Evolutionary conservation across 2,888 invertebrate species (phyloP).

Genomic region (Ametastegia equiseti): DNA sequence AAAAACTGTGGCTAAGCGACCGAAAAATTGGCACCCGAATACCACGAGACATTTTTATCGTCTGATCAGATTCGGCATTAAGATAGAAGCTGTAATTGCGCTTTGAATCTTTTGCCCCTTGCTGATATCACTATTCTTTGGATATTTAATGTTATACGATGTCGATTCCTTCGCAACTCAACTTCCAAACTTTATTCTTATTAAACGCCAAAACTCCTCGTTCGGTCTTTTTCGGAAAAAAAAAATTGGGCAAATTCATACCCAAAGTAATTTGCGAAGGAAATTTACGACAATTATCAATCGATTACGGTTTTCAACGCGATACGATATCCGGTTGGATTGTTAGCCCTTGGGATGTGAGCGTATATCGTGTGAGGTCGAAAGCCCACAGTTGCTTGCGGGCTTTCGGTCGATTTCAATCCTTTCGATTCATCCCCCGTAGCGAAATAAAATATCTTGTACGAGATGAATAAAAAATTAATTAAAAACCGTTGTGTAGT

Average conservation of each 20-base stretch:
- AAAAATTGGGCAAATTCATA: too few relatives aligned
- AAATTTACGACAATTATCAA: too few relatives aligned
- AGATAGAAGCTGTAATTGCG: constrained; percentile 66
- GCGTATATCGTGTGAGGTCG: constrained; percentile 6
- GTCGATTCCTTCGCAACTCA: background rate
- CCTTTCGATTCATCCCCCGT: constrained; percentile 43
- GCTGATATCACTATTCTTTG: background rate
- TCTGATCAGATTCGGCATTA: constrained; percentile 59
- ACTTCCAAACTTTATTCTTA: background rate
- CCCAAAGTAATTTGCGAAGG: too few relatives aligned
- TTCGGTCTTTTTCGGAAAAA: too few relatives aligned
- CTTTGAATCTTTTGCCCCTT: constrained; percentile 64
- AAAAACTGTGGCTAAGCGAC: constrained; percentile 53
- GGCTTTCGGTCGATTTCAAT: constrained; percentile 10
- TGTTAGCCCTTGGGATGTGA: background rate
- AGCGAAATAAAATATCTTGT: constrained; percentile 19
- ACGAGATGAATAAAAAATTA: constrained; percentile 29
- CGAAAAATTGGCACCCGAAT: constrained; percentile 71
- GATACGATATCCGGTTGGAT: background rate
- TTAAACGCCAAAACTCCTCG: too few relatives aligned
- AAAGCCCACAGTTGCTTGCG: background rate
- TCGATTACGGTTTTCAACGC: background rate
- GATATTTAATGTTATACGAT: background rate
- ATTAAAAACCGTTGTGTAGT: constrained; percentile 2
- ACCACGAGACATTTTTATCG: constrained; percentile 66